Evolutionary conservation across 1,140 invertebrate genomes (phyloP), one percentile per base, ranked within the genome.

Genomic region (Pseudomyrmex dendroicus): DNA sequence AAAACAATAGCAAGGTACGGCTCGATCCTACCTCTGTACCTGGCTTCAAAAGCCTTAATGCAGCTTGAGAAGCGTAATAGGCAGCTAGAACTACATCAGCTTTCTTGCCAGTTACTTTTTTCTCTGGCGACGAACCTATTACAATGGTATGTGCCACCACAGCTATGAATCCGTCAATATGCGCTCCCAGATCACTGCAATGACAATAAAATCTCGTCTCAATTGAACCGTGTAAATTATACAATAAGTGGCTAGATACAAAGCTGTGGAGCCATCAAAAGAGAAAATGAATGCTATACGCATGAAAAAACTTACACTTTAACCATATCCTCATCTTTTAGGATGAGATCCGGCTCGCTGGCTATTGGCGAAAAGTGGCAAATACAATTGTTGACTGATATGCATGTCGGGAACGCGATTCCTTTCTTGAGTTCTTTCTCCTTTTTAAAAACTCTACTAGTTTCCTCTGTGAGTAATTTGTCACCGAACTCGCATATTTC

Each of bases 321-420:
- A 78, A 99, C 98, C 89, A 99, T 95, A 95, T 99, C 99, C 56
- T 98, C 98, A 91, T 98, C 96, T 94, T 98, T 98, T 17, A 99
- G 93, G 73, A 96, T 95, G 84, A 98, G 96, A 94, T 99, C 98
- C 62, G 97, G 95, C 95, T 99, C 99, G 95, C 97, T 98, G 84
- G 97, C 97, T 68, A 99, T 96, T 17, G 99, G 99, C 62, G 99
- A 99, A 94, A 97, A 99, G 93, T 99, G 99, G 93, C 99, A 99
- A 93, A 99, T 99, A 95, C 98, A 99, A 94, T 99, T 99, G 94
- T 99, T 99, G 10, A 99, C 97, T 25, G 99, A 99, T 82, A 99
- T 96, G 95, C 99, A 99, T 52, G 99, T 99, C 56, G 99, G 99
- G 94, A 99, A 99, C 56, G 99, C 99, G 92, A 99, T 99, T 92